Evolutionary conservation across 2,113 vertebrate genomes (phyloP).

Genomic region (Scalopus aquaticus): DNA sequence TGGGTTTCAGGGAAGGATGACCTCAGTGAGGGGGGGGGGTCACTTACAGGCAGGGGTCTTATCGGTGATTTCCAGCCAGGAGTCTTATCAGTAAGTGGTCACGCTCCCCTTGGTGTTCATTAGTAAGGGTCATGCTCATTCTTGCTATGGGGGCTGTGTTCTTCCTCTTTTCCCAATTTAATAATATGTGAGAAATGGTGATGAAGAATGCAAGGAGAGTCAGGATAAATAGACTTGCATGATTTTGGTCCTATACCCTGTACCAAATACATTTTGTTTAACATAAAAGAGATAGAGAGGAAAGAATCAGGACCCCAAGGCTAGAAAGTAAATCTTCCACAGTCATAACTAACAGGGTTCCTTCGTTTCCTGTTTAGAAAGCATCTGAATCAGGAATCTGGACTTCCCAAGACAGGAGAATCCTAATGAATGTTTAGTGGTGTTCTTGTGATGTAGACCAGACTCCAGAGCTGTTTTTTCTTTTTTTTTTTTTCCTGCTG

Average conservation of each 20-base stretch:
- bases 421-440: not conserved
- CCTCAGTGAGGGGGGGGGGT: too few relatives aligned
- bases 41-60: too few relatives aligned
- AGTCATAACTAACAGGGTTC: conserved; percentile 22
- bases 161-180: too few relatives aligned
- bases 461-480: not conserved
- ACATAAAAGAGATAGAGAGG: not conserved
- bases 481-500: not conserved
- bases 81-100: too few relatives aligned
- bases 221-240: not conserved
- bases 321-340: conserved; percentile 51
- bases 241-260: not conserved
- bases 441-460: conserved; percentile 43
- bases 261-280: conserved; percentile 24
- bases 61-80: too few relatives aligned
- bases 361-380: conserved; percentile 60
- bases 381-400: conserved; percentile 4
- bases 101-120: too few relatives aligned
- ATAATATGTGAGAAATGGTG: not conserved
- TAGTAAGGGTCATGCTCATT: too few relatives aligned
- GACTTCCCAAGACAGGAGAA: not conserved
- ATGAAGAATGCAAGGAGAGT: not conserved
- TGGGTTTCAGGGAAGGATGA: too few relatives aligned
- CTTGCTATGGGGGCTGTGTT: too few relatives aligned
- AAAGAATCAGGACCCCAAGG: not conserved